Evolutionary conservation across 2,888 invertebrate genomes (phyloP).

Genomic region (Ferdinandea cuprea): DNA sequence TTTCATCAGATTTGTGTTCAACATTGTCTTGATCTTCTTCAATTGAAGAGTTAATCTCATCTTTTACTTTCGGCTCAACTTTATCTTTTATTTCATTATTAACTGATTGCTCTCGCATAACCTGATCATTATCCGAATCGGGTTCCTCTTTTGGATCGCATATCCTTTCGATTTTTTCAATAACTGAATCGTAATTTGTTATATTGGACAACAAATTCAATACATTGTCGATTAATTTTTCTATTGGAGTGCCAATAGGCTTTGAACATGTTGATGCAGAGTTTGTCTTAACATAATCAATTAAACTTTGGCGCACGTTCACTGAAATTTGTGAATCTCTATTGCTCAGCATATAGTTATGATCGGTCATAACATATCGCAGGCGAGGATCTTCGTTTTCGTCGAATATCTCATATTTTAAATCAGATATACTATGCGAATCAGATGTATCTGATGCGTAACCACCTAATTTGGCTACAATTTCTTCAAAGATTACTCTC

Average conservation of each 20-base stretch:
- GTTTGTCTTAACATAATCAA: slow-evolving; percentile 73
- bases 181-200: slow-evolving; percentile 35
- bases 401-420: slow-evolving; percentile 18
- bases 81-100: neutral
- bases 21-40: neutral
- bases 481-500: slow-evolving; percentile 52
- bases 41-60: neutral
- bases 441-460: slow-evolving; percentile 7
- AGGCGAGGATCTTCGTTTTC: slow-evolving; percentile 57
- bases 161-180: slow-evolving; percentile 33
- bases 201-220: slow-evolving; percentile 38
- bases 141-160: neutral
- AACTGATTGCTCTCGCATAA: neutral
- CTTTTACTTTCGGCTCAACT: neutral
- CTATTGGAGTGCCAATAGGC: neutral
- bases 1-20: neutral
- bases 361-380: slow-evolving; percentile 77
- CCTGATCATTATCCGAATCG: neutral
- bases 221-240: slow-evolving; percentile 46
- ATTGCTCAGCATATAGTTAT: slow-evolving; percentile 76
- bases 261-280: neutral
- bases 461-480: slow-evolving; percentile 46
- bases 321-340: slow-evolving; percentile 15
- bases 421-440: neutral
- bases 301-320: slow-evolving; percentile 66